Conservation (phyloP, 2,888 invertebrate species). For the Suillia variegata region DNA sequence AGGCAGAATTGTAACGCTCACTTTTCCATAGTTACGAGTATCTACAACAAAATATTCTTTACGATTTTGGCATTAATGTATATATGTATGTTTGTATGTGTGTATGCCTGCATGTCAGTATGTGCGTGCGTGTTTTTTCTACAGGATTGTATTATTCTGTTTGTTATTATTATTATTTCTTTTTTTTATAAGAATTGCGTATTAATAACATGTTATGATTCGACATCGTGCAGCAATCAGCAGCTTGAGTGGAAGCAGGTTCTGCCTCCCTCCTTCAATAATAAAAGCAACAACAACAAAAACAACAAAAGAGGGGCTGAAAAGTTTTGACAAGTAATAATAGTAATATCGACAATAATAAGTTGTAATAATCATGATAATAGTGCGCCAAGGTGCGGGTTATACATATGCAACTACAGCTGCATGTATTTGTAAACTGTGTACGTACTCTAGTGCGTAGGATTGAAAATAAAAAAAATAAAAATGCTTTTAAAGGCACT, state of each 20-base stretch:
- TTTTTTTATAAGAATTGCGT: constrained; percentile 40
- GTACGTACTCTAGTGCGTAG: no score
- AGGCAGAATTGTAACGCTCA: no score
- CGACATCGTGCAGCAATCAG: constrained; percentile 35
- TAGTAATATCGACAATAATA: constrained; percentile 50
- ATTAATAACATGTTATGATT: constrained; percentile 50
- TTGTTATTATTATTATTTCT: not conserved
- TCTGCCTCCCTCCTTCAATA: constrained; percentile 25
- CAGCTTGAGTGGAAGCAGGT: constrained; percentile 31
- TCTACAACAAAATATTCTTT: constrained; percentile 24
- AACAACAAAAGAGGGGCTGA: no score
- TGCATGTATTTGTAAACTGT: no score
- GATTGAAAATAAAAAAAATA: no score
- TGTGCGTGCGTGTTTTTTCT: no score
- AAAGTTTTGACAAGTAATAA: constrained; percentile 35
- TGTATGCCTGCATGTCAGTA: no score
- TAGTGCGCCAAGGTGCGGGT: constrained; percentile 27
- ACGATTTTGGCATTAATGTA: constrained; percentile 15
- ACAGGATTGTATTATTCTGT: constrained; percentile 21
- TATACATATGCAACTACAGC: no score
- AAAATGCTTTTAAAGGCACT: no score
- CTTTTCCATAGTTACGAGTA: no score
- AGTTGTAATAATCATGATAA: constrained; percentile 53
- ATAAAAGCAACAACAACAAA: no score
- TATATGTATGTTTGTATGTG: no score